Percentiles rank a stretch among this genome's conserved stretches.
Evolutionary conservation across 1,140 invertebrate species (phyloP).

Genomic region (Drosophila fuyamai): DNA sequence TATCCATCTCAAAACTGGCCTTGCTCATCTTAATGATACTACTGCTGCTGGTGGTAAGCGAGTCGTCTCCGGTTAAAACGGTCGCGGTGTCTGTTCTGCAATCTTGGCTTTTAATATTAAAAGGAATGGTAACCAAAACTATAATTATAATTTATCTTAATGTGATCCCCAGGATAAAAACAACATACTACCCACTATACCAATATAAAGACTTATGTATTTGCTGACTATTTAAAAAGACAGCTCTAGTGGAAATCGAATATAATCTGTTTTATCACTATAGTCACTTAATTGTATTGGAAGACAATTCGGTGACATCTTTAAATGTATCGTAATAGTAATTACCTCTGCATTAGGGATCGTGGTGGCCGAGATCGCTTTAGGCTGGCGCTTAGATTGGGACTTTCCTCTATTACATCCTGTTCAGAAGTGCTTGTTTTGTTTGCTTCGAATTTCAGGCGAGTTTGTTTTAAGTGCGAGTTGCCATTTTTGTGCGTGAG

Average conservation of each 20-base stretch:
- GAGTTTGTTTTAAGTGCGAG: slow-evolving; percentile 56
- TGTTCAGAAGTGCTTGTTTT: slow-evolving; percentile 36
- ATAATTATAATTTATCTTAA: too few species aligned
- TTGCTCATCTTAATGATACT: slow-evolving; percentile 22
- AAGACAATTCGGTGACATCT: background rate
- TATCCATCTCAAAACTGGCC: slow-evolving; percentile 44
- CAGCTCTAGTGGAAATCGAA: too few species aligned
- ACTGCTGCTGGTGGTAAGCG: slow-evolving; percentile 1
- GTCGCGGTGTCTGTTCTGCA: slow-evolving; percentile 56
- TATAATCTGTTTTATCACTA: too few species aligned
- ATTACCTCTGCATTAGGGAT: slow-evolving; percentile 60
- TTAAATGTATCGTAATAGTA: background rate
- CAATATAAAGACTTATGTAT: too few species aligned
- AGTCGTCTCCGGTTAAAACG: slow-evolving; percentile 28
- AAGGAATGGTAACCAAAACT: background rate
- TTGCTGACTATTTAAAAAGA: too few species aligned
- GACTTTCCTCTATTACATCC: slow-evolving; percentile 69
- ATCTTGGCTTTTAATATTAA: slow-evolving; percentile 46
- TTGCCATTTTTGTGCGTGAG: slow-evolving; percentile 42
- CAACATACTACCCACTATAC: too few species aligned
- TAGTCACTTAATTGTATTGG: background rate
- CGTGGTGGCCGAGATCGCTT: slow-evolving; percentile 48
- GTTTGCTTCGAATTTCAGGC: slow-evolving; percentile 52
- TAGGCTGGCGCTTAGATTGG: slow-evolving; percentile 46
- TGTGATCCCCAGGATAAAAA: too few species aligned